Evolutionary conservation across 2,113 vertebrate species (phyloP), one percentile per base, ranked within the genome.

Genomic region (Melospiza melodia): DNA sequence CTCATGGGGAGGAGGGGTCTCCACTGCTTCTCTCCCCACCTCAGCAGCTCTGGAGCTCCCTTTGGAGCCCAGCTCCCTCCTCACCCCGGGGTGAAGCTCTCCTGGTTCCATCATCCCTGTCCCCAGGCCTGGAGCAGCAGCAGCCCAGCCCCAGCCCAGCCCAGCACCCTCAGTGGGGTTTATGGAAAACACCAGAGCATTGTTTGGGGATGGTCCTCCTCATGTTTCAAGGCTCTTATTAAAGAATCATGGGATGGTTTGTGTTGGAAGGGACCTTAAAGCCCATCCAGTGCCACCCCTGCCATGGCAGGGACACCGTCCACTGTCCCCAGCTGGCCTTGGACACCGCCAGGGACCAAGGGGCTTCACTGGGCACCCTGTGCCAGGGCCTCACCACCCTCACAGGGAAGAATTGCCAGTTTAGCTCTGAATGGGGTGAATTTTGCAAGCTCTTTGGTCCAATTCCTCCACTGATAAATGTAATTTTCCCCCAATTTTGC

Each of bases 81-180:
- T 77, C 4, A 2, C 7, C 16, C 6, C 0, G 2, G 18, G 11
- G 17, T 6, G 2, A 0, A 43, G 13, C 37, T 84, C n/a, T 44
- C 17, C 65, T 16, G 15, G 11, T 46, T 55, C 69, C 74, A 48
- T 2, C 52, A 17, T 6, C 43, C 15, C 35, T 35, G 14, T 52
- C 14, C 49, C 31, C 68, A 48, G 11, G 4, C 17, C 63, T 44
- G 14, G 24, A 31, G n/a, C n/a, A 92, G 84, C 55, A 66, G 28
- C 17, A 62, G 7, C 37, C 16, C 51, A 30, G 0, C 11, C 43
- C 41, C 41, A 41, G 41, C 41, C 41, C 41, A 41, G 6, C 41
- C 31, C 10, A 15, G 1, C 25, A 52, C 9, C 46, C 48, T 25
- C 62, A 2, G 12, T 27, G n/a, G 18, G 46, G 51, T 3, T 71